phyloP scores from a whole-genome alignment of 2,113 vertebrate genomes.

The Nothoprocta perdicaria region DNA sequence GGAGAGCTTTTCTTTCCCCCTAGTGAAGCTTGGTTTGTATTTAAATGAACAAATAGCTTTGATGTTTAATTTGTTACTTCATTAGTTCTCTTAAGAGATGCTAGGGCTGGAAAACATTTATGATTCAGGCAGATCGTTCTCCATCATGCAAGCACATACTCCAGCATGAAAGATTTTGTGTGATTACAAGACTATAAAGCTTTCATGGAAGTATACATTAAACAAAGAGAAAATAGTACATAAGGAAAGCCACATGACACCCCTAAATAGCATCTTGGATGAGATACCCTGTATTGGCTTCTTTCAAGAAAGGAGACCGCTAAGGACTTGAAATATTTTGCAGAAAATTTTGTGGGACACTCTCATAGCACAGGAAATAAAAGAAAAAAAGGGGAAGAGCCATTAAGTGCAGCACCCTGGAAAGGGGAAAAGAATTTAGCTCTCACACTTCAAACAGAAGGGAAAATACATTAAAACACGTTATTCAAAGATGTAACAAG shows the following conservation, averaged over 20 bases:
- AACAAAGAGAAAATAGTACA: fast-evolving
- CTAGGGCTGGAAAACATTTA: background rate
- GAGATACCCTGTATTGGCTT: background rate
- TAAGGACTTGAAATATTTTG: background rate
- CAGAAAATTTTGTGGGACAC: background rate
- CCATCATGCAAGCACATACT: background rate
- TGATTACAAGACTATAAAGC: background rate
- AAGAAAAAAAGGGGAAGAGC: background rate
- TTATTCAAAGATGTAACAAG: background rate
- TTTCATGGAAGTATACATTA: background rate
- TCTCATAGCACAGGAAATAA: background rate
- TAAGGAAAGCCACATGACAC: background rate
- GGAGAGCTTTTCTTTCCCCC: background rate
- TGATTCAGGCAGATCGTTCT: background rate
- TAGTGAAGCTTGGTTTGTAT: background rate
- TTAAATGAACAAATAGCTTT: background rate
- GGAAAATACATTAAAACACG: conserved; percentile 3
- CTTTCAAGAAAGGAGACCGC: background rate
- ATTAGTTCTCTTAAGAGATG: background rate
- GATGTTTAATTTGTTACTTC: background rate
- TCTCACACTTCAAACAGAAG: background rate
- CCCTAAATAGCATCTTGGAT: background rate
- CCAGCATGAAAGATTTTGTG: background rate
- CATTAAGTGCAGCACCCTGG: background rate
- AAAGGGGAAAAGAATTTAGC: background rate